These are phyloP conservation scores for Lasioglossum leucozonium DNA, from an alignment of 2,888 invertebrate species.

Conservation along the genomic window DNA sequence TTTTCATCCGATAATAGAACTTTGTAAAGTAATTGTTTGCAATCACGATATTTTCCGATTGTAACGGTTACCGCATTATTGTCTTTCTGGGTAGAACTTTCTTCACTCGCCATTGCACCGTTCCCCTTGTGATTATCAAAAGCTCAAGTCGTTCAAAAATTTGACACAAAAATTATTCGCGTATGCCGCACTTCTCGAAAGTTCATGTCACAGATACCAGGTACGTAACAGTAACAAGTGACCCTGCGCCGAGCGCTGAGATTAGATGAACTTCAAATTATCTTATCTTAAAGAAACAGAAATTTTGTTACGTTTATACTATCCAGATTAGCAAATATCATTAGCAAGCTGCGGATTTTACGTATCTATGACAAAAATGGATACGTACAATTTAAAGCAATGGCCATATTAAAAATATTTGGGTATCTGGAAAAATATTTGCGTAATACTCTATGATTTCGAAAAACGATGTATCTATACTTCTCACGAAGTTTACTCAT, in stretches of 20 bases:
- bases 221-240: conserved; percentile 30
- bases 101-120: conserved; percentile 61
- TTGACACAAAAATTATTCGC: conserved; percentile 42
- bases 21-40: not conserved
- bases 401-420: not conserved
- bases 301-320: not conserved
- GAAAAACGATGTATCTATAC: not conserved
- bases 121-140: conserved; percentile 7
- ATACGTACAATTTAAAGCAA: not conserved
- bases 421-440: not conserved
- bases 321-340: not conserved
- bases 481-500: not conserved
- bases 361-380: not conserved
- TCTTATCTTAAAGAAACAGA: not conserved
- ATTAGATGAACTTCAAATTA: not conserved
- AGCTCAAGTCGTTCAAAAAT: conserved; percentile 25
- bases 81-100: conserved; percentile 36
- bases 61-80: conserved; percentile 54
- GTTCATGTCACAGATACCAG: conserved; percentile 37
- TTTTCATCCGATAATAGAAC: not conserved
- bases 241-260: not conserved
- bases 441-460: not conserved
- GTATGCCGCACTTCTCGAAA: conserved; percentile 50
- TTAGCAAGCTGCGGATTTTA: not conserved
- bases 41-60: not conserved